Evolutionary conservation across 2,888 invertebrate genomes (phyloP).

Genomic region (Tanytarsus gracilentus): DNA sequence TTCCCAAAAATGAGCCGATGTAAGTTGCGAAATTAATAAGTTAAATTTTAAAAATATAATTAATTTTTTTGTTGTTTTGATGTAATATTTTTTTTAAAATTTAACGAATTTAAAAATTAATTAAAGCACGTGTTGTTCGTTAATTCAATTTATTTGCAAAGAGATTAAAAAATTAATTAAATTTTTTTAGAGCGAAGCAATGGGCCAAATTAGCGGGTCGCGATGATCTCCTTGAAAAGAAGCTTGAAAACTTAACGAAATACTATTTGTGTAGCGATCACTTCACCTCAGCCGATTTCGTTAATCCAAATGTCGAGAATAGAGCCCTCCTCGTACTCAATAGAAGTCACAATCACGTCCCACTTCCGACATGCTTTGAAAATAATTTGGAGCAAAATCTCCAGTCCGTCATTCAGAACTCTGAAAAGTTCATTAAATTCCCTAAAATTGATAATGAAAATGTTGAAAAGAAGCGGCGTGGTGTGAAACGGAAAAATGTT

Average conservation of each 20-base stretch:
- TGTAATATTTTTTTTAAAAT: background rate
- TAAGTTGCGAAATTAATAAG: no score
- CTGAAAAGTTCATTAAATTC: conserved; percentile 14
- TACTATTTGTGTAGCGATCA: conserved; percentile 21
- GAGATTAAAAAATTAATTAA: no score
- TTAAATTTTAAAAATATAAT: background rate
- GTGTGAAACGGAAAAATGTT: background rate
- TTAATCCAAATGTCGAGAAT: conserved; percentile 5
- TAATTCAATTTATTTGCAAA: no score
- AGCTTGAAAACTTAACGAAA: conserved; percentile 4
- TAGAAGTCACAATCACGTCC: background rate
- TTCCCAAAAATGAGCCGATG: conserved; percentile 14
- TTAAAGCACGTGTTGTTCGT: background rate
- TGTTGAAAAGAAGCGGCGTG: background rate
- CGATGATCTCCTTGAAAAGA: conserved; percentile 6
- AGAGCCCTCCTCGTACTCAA: background rate
- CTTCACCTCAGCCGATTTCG: background rate
- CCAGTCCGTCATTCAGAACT: background rate
- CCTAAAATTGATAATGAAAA: background rate
- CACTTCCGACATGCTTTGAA: conserved; percentile 6
- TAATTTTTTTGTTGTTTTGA: no score
- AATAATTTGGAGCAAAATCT: conserved; percentile 17
- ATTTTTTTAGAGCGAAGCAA: conserved; percentile 5
- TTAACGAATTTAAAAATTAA: background rate
- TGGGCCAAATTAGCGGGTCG: conserved; percentile 20